Evolutionary conservation across 2,888 invertebrate genomes (phyloP), one percentile per base, ranked within the genome.

Genomic region (Nomada goodeniana): DNA sequence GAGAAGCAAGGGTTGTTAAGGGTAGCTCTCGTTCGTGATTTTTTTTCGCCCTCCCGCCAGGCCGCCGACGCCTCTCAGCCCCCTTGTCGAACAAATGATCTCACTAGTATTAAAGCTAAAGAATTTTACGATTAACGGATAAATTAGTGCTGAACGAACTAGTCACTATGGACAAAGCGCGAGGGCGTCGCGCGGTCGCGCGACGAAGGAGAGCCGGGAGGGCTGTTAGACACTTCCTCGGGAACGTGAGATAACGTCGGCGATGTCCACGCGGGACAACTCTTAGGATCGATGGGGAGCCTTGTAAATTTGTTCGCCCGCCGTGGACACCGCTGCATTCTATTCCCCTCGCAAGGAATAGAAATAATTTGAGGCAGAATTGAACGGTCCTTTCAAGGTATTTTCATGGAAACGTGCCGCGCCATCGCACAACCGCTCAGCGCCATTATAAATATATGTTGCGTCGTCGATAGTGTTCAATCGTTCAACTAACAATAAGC

Each of bases 41-140:
- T 29, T 59, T 18, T n/a, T 11, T 26, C 29, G 15, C 18, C 18
- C 26, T 42, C 55, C 36, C 59, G 52, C 18, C 36, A 53, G 74
- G 69, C 85, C 84, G 84, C 86, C 85, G 84, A 70, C 80, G 80
- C 82, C 80, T 78, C 68, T 78, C 86, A 83, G 81, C 82, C 82
- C 76, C 83, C 85, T 86, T 81, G 86, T 86, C 83, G 84, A 90
- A 86, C 86, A 89, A 36, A 91, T 91, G 91, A 92, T 92, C 92
- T 92, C 92, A 92, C 83, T 92, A 92, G 92, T 91, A 92, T 92
- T 92, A 92, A 90, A 86, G 82, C 74, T 74, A 64, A 73, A 44
- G 71, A 82, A 80, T 57, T 60, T 57, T 70, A 70, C 26, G 29
- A n/a, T 70, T 60, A 76, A 47, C 7, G 36, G 36, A 36, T 86